Conservation (phyloP, 1,140 invertebrate genomes). For the Drosophila busckii region DNA sequence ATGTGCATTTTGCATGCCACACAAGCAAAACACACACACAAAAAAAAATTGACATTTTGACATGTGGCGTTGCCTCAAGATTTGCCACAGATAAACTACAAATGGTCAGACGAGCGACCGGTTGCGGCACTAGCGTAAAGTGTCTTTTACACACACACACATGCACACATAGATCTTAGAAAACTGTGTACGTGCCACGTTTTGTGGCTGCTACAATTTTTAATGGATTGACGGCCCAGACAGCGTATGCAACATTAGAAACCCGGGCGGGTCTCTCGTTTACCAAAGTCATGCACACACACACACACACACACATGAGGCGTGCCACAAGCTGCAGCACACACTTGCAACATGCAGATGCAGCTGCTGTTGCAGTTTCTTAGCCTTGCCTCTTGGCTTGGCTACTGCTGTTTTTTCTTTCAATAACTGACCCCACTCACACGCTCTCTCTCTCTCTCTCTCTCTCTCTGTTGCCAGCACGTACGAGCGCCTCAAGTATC, state of each 20-base stretch:
- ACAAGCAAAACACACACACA: slow-evolving; percentile 39
- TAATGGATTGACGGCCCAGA: slow-evolving; percentile 74
- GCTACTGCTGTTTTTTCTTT: slow-evolving; percentile 60
- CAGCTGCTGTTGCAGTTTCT: slow-evolving; percentile 1
- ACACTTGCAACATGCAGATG: slow-evolving; percentile 8
- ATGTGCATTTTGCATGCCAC: slow-evolving; percentile 70
- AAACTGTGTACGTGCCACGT: slow-evolving; percentile 61
- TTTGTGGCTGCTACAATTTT: slow-evolving; percentile 53
- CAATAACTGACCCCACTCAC: slow-evolving; percentile 52
- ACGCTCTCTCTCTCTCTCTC: neutral
- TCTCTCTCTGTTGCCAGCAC: neutral
- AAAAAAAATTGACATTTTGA: slow-evolving; percentile 75
- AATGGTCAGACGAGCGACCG: slow-evolving; percentile 43
- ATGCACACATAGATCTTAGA: no score
- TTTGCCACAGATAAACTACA: slow-evolving; percentile 70
- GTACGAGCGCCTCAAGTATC: neutral
- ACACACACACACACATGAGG: no score
- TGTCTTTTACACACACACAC: slow-evolving; percentile 76
- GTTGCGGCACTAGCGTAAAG: slow-evolving; percentile 43
- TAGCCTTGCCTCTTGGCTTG: slow-evolving; percentile 2
- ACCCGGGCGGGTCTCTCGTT: slow-evolving; percentile 11
- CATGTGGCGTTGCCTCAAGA: slow-evolving; percentile 71
- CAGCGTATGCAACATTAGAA: slow-evolving; percentile 70
- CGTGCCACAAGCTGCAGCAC: slow-evolving; percentile 36
- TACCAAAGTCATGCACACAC: slow-evolving; percentile 20